phyloP scores from a whole-genome alignment of 2,113 vertebrate genomes.

The Orthonyx spaldingii region DNA sequence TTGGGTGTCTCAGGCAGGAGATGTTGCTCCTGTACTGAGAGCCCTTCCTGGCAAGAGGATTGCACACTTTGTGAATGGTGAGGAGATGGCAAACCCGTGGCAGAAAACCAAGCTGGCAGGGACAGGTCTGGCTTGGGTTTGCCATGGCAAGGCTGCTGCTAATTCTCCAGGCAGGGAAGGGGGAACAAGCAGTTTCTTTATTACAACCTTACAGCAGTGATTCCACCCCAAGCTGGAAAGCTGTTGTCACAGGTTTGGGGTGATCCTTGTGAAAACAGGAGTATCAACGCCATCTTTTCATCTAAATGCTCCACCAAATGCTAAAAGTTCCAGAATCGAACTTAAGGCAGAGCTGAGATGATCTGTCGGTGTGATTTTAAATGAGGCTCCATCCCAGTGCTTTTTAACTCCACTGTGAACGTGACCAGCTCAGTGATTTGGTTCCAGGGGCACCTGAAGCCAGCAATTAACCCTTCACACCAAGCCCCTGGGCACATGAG shows the following conservation, averaged over 20 bases:
- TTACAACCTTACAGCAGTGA: not conserved
- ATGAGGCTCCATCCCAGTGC: not conserved
- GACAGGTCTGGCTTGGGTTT: not conserved
- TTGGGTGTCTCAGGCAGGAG: not conserved
- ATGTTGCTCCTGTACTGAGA: not conserved
- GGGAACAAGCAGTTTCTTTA: not conserved
- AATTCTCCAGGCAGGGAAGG: not conserved
- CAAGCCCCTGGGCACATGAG: accelerated
- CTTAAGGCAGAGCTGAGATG: not conserved
- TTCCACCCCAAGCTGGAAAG: not conserved
- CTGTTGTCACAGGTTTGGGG: not conserved
- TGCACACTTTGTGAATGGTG: accelerated
- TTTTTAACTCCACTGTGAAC: not conserved
- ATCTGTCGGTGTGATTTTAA: not conserved
- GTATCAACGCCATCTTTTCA: not conserved
- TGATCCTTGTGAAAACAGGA: not conserved
- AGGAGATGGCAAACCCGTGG: not conserved
- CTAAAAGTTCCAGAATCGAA: not conserved
- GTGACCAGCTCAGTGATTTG: not conserved
- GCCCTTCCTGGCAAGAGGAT: not conserved
- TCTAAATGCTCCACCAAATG: not conserved
- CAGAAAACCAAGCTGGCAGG: not conserved
- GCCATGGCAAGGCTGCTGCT: not conserved
- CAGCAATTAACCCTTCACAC: not conserved
- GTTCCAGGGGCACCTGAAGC: not conserved